These are phyloP conservation scores for Maniola hyperantus DNA, from an alignment of 2,888 invertebrate genomes.

Conservation along the genomic window DNA sequence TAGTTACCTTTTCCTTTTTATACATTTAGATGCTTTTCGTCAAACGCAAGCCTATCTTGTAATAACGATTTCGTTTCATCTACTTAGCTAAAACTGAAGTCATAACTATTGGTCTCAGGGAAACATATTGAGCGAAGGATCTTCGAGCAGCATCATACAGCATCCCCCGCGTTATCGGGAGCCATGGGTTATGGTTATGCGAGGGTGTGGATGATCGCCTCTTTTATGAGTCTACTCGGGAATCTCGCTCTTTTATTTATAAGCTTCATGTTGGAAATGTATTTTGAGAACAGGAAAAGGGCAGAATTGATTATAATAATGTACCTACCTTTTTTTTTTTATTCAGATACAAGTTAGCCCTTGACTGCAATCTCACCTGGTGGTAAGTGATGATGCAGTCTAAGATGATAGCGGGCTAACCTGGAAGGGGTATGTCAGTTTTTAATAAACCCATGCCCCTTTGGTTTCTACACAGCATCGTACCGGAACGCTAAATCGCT, in stretches of 20 bases:
- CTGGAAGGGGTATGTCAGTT: too few relatives aligned
- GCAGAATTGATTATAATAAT: not conserved
- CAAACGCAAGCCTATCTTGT: too few relatives aligned
- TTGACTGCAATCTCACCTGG: too few relatives aligned
- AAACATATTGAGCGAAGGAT: constrained; percentile 7
- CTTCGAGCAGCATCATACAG: constrained; percentile 1
- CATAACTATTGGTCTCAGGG: constrained; percentile 13
- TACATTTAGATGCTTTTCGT: too few relatives aligned
- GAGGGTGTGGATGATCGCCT: constrained; percentile 9
- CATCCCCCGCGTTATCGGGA: constrained; percentile 12
- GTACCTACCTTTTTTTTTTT: too few relatives aligned
- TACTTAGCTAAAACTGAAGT: constrained; percentile 1
- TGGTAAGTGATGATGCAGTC: too few relatives aligned
- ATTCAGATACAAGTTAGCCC: too few relatives aligned
- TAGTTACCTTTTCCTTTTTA: too few relatives aligned
- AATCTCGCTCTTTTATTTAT: constrained; percentile 7
- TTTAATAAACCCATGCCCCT: too few relatives aligned
- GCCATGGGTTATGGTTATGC: constrained; percentile 5
- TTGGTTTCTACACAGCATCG: too few relatives aligned
- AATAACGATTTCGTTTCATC: not conserved
- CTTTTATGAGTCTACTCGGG: constrained; percentile 7
- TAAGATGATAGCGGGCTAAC: too few relatives aligned
- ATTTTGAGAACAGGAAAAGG: constrained; percentile 1
- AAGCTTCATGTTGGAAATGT: not conserved
- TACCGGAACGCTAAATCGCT: too few relatives aligned